Evolutionary conservation across 2,797 vertebrate species (phyloP).

Genomic region (Choloepus didactylus): DNA sequence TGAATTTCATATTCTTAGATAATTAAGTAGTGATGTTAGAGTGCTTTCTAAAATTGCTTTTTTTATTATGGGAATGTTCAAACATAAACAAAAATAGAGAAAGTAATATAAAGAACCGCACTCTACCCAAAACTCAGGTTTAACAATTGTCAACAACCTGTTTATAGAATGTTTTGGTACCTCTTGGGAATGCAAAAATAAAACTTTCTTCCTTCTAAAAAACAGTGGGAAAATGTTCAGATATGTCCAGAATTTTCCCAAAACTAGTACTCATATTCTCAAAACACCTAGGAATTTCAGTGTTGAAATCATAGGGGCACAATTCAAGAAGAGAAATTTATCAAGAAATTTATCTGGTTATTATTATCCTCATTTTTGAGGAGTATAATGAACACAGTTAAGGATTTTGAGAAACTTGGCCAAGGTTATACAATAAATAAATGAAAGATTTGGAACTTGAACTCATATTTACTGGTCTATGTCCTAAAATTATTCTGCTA

Average conservation of each 20-base stretch:
- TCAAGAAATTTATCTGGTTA: not conserved
- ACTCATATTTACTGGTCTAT: not conserved
- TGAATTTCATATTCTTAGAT: not conserved
- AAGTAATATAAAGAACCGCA: not conserved
- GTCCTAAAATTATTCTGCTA: not conserved
- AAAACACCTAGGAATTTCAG: not conserved
- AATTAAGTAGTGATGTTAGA: not conserved
- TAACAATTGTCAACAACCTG: not conserved
- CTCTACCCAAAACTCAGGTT: not conserved
- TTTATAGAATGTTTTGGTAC: not conserved
- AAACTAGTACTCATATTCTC: not conserved
- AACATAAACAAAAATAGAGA: not conserved
- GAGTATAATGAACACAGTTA: not conserved
- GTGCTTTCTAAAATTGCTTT: not conserved
- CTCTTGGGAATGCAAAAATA: not conserved
- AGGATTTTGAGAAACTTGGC: not conserved
- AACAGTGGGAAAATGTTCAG: not conserved
- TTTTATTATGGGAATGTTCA: not conserved
- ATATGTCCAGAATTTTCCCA: not conserved
- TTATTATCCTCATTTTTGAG: not conserved
- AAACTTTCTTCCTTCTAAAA: not conserved
- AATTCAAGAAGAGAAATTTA: slow-evolving; percentile 2
- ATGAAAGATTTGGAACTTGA: not conserved
- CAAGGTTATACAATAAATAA: not conserved
- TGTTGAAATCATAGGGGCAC: not conserved